A percentile compares a stretch with the other conserved stretches of the same genome.
Evolutionary conservation across 2,113 vertebrate species (phyloP).

Genomic region (Parotia lawesii): DNA sequence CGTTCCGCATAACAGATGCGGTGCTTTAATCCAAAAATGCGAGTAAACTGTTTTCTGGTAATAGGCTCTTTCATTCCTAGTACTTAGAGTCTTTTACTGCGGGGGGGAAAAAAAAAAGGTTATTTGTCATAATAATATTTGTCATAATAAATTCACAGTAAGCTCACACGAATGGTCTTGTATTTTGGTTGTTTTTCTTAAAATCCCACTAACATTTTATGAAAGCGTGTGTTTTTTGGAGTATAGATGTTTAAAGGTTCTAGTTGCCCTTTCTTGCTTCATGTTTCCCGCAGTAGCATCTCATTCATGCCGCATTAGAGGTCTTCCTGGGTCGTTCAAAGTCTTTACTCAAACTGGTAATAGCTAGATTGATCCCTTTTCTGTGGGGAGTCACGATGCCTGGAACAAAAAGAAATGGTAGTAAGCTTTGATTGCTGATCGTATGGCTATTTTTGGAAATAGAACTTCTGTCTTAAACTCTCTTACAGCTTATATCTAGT

Average conservation of each 20-base stretch:
- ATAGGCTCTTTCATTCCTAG: not conserved
- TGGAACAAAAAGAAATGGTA: not conserved
- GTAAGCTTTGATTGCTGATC: not conserved
- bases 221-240: not conserved
- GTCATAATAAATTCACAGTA: not conserved
- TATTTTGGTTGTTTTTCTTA: not conserved
- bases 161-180: not conserved
- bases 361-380: not conserved
- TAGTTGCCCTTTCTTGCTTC: not conserved
- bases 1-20: not conserved
- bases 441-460: not conserved
- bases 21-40: not conserved
- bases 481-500: constrained; percentile 91
- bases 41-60: not conserved
- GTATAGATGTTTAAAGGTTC: not conserved
- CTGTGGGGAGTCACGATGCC: not conserved
- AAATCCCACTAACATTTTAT: not conserved
- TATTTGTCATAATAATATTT: too few relatives aligned
- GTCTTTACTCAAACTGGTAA: not conserved
- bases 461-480: not conserved
- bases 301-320: not conserved
- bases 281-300: not conserved
- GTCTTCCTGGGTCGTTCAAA: not conserved
- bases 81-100: not conserved
- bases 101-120: not conserved